phyloP scores from a whole-genome alignment of 2,888 invertebrate species.

The Cosmorhoe ocellata region DNA sequence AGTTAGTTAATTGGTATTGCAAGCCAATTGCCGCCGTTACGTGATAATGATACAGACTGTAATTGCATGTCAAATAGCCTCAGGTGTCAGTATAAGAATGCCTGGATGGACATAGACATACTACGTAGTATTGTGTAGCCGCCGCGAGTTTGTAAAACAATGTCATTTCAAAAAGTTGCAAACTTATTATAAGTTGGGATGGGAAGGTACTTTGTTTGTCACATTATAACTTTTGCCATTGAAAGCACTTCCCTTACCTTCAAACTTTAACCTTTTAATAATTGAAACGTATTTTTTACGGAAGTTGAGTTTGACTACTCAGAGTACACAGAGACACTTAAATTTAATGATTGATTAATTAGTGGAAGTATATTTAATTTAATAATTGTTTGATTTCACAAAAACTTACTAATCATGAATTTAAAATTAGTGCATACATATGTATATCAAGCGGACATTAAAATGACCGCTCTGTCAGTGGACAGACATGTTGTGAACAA shows the following conservation, averaged over 20 bases:
- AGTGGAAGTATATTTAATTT: no score
- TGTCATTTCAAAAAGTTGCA: slow-evolving; percentile 7
- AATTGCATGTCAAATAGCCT: slow-evolving; percentile 12
- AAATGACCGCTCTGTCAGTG: no score
- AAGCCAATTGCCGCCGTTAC: slow-evolving; percentile 3
- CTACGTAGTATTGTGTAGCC: not conserved
- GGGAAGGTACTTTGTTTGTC: slow-evolving; percentile 5
- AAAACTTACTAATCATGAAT: no score
- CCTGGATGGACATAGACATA: not conserved
- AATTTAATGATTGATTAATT: no score
- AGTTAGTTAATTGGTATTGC: slow-evolving; percentile 22
- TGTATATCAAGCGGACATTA: slow-evolving; percentile 3
- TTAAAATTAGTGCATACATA: no score
- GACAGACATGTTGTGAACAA: no score
- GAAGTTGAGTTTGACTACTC: not conserved
- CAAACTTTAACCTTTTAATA: slow-evolving; percentile 16
- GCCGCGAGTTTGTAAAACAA: slow-evolving; percentile 5
- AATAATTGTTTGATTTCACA: no score
- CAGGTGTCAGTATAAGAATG: slow-evolving; percentile 5
- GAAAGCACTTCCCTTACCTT: slow-evolving; percentile 16
- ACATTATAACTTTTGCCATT: slow-evolving; percentile 13
- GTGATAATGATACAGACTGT: slow-evolving; percentile 5
- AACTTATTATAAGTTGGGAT: slow-evolving; percentile 12
- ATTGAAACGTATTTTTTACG: slow-evolving; percentile 11
- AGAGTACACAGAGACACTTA: no score